phyloP scores from a whole-genome alignment of 2,888 invertebrate species.

The Caenorhabditis afra region DNA sequence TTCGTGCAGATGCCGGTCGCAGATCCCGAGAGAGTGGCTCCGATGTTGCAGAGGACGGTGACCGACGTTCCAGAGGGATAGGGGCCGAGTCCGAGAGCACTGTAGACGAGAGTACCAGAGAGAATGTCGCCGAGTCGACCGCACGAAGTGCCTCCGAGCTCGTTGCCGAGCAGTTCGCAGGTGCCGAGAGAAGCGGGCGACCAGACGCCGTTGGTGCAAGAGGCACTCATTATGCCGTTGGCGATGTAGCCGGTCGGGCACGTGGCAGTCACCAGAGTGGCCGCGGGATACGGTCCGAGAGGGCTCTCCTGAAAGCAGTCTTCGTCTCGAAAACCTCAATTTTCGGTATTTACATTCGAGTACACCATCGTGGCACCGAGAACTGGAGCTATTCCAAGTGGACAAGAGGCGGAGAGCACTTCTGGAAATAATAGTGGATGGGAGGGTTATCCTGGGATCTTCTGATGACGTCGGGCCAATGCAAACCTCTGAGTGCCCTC shows the following conservation, averaged over 20 bases:
- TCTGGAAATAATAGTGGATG: constrained; percentile 20
- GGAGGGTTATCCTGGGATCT: too few species aligned
- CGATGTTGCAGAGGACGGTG: constrained; percentile 69
- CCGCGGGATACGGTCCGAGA: constrained; percentile 63
- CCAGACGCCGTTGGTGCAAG: constrained; percentile 59
- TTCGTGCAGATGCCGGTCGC: constrained; percentile 62
- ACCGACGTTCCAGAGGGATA: constrained; percentile 68
- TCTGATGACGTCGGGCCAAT: not conserved
- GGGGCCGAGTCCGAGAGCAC: constrained; percentile 45
- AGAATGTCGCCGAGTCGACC: constrained; percentile 33
- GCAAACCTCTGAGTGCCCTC: constrained; percentile 39
- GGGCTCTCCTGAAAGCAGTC: constrained; percentile 33
- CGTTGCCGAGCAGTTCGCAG: constrained; percentile 46
- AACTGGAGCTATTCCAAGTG: constrained; percentile 37
- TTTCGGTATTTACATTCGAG: constrained; percentile 45
- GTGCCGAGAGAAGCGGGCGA: constrained; percentile 59
- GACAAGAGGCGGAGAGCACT: constrained; percentile 29
- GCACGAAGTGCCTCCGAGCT: constrained; percentile 40
- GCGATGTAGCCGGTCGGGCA: constrained; percentile 55
- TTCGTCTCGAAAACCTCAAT: not conserved
- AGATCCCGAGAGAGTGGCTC: constrained; percentile 61
- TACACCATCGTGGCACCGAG: constrained; percentile 45
- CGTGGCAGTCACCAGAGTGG: constrained; percentile 56
- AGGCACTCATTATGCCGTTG: constrained; percentile 44
- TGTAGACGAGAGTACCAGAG: constrained; percentile 47